These are phyloP conservation scores for Psittacula echo DNA, from an alignment of 2,797 vertebrate genomes.

Conservation along the genomic window DNA sequence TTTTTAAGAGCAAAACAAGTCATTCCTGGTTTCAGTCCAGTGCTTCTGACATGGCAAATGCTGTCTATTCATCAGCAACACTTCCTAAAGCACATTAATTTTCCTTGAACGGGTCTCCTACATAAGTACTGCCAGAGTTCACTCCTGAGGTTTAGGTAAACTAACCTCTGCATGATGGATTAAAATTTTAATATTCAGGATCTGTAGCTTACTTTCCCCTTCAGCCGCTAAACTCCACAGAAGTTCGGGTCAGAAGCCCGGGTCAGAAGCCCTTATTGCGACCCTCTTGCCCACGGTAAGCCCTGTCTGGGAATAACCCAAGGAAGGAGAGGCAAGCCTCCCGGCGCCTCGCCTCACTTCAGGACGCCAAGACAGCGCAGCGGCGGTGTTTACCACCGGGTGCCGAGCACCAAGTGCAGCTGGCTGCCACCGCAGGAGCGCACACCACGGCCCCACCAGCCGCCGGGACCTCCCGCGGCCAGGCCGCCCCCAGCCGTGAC, in stretches of 20 bases:
- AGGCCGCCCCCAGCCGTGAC: background rate
- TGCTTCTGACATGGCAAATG: background rate
- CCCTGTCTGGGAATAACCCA: fast-evolving
- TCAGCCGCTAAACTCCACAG: background rate
- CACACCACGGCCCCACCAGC: background rate
- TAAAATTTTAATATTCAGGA: background rate
- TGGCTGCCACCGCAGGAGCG: background rate
- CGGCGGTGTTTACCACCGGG: background rate
- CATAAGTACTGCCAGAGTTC: background rate
- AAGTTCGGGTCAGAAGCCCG: background rate
- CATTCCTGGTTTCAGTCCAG: background rate
- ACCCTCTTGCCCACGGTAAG: fast-evolving
- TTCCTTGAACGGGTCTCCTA: background rate
- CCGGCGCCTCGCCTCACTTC: background rate
- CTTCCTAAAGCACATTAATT: background rate
- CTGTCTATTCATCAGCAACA: background rate
- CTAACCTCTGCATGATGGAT: fast-evolving
- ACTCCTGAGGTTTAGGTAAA: background rate
- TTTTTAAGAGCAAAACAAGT: background rate
- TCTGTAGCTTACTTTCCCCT: no score
- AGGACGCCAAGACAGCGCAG: background rate
- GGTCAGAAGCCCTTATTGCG: background rate
- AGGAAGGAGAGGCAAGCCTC: background rate
- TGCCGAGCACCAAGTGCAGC: no score
- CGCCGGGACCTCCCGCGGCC: background rate